A percentile compares a stretch with the other conserved stretches of the same genome.
These are phyloP conservation scores for Scopus umbretta DNA, from an alignment of 2,113 vertebrate genomes.

Conservation along the genomic window DNA sequence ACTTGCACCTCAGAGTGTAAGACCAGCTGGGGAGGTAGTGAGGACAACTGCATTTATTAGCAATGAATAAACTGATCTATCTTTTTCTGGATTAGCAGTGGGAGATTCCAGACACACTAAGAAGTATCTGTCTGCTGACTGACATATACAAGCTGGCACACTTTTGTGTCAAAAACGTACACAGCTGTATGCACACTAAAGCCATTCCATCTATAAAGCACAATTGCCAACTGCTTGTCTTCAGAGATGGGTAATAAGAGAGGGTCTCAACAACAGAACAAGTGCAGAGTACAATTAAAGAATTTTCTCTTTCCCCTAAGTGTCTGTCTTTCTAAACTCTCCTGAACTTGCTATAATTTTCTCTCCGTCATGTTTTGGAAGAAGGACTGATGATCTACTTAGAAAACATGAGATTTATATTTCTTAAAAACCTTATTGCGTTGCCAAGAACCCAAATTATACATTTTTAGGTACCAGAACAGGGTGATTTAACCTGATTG, in stretches of 20 bases:
- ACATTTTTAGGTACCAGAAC: not conserved
- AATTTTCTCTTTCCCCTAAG: not conserved
- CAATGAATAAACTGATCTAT: constrained; percentile 50
- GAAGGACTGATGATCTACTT: not conserved
- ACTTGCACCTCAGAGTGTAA: constrained; percentile 11
- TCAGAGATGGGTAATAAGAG: not conserved
- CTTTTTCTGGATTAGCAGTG: constrained; percentile 43
- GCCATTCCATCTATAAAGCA: not conserved
- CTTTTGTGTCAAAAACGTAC: not conserved
- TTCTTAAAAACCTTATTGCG: not conserved
- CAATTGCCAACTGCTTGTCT: not conserved
- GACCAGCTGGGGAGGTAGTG: not conserved
- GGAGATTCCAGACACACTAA: not conserved
- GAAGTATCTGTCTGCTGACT: constrained; percentile 43
- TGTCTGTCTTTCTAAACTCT: not conserved
- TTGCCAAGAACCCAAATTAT: not conserved
- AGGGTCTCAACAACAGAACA: not conserved
- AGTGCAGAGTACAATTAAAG: not conserved
- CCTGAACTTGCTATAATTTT: not conserved
- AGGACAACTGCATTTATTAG: constrained; percentile 64
- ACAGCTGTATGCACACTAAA: not conserved
- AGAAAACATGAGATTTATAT: not conserved
- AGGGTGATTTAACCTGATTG: not conserved
- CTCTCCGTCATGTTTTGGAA: not conserved
- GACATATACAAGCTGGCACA: constrained; percentile 17